These are phyloP conservation scores for Melieria picta DNA, from an alignment of 2,888 invertebrate genomes.

Conservation along the genomic window DNA sequence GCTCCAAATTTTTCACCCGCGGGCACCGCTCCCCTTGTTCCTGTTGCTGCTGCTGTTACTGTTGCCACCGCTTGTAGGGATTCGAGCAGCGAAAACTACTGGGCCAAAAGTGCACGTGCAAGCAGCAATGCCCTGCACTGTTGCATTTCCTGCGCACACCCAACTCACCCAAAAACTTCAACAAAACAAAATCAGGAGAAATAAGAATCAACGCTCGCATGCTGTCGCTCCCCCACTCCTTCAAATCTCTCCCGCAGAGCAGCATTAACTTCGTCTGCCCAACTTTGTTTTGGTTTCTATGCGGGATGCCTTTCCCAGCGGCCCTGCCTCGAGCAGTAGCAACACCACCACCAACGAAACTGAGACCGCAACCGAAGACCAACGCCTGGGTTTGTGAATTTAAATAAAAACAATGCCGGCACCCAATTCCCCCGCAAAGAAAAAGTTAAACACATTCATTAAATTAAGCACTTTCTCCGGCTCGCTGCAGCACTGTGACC, in stretches of 20 bases:
- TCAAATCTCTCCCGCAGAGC: neutral
- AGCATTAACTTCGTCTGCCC: neutral
- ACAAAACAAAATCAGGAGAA: no score
- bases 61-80: no score
- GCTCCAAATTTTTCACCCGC: conserved; percentile 48
- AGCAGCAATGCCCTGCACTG: neutral
- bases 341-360: neutral
- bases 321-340: neutral
- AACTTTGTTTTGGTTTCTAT: conserved; percentile 50
- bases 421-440: neutral
- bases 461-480: conserved; percentile 39
- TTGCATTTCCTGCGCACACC: neutral
- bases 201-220: neutral
- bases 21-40: neutral
- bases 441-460: conserved; percentile 40
- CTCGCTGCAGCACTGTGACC: conserved; percentile 35
- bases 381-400: conserved; percentile 3
- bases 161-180: no score
- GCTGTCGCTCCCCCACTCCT: neutral
- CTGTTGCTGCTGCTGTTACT: no score
- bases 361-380: neutral
- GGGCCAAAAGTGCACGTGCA: no score
- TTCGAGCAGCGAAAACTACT: no score
- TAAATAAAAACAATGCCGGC: conserved; percentile 13
- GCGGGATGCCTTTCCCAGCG: no score